Evolutionary conservation across 2,888 invertebrate genomes (phyloP), one percentile per base, ranked within the genome.

Genomic region (Eristalis intricaria): DNA sequence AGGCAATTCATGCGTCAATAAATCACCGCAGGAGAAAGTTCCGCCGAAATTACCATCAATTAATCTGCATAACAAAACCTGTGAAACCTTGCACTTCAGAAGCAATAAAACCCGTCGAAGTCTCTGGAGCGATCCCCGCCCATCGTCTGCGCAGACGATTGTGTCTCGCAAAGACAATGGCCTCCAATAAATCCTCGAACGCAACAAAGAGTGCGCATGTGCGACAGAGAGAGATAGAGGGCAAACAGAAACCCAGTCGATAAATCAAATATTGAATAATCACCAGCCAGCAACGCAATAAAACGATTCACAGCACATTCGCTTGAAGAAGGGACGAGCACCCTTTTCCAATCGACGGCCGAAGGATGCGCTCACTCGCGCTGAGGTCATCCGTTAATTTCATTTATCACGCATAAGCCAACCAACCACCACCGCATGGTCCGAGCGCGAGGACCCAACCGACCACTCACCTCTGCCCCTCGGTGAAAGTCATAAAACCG

Each of bases 41-140:
- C 50, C 19, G 60, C 68, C 19, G 50, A 50, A 50, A 50, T 50
- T 50, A 50, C 50, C 63, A 79, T n/a, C 71, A 79, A 84, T 84
- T 79, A 73, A 83, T 87, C 84, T 84, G 76, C 84, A 87, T 87
- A 66, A 87, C 76, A 87, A 87, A 83, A 68, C 79, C 73, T 73
- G 82, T 66, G 19, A 23, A 35, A 19, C 19, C 58, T 66, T 73
- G 71, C 74, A 73, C 69, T 50, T 43, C 70, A 61, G 56, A 38
- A 66, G 61, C 38, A 69, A 74, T 77, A 65, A 50, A 77, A 73
- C 63, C 76, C 35, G 79, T 70, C 78, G 68, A 68, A 32, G 32
- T 66, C 71, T 79, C 76, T 32, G 38, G 23, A 66, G 15, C 38
- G 79, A 84, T 79, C 83, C 84, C 50, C 50, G 50, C 50, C 50